Conservation (phyloP, 2,113 vertebrate genomes). For the Callorhinus ursinus region DNA sequence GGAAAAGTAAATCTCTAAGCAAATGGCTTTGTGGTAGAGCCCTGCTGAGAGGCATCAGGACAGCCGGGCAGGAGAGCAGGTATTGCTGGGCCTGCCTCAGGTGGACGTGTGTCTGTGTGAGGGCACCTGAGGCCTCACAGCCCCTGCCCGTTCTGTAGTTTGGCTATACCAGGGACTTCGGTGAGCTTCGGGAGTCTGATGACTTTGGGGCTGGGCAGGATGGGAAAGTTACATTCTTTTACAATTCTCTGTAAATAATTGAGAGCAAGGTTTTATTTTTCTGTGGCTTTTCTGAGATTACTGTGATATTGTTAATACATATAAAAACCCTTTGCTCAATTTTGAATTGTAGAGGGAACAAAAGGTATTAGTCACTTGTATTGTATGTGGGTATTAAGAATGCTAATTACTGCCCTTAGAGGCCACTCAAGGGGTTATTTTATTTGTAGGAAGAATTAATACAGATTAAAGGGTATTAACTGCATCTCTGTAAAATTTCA, state of each 20-base stretch:
- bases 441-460: constrained; percentile 45
- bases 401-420: constrained; percentile 14
- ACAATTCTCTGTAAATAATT: neutral
- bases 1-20: no score
- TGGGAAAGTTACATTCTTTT: neutral
- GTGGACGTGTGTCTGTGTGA: neutral
- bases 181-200: neutral
- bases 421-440: constrained; percentile 39
- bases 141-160: neutral
- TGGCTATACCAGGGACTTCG: neutral
- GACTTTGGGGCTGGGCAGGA: neutral
- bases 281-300: neutral
- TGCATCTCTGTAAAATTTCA: neutral
- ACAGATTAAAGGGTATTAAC: constrained; percentile 9
- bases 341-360: constrained; percentile 26
- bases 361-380: constrained; percentile 36
- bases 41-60: neutral
- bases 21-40: neutral
- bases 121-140: neutral
- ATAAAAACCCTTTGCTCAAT: neutral
- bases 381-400: neutral
- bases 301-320: neutral
- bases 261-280: neutral
- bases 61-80: neutral
- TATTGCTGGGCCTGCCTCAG: neutral